Evolutionary conservation across 2,797 vertebrate genomes (phyloP), one percentile per base, ranked within the genome.

Genomic region (Pangasius larnaudii): DNA sequence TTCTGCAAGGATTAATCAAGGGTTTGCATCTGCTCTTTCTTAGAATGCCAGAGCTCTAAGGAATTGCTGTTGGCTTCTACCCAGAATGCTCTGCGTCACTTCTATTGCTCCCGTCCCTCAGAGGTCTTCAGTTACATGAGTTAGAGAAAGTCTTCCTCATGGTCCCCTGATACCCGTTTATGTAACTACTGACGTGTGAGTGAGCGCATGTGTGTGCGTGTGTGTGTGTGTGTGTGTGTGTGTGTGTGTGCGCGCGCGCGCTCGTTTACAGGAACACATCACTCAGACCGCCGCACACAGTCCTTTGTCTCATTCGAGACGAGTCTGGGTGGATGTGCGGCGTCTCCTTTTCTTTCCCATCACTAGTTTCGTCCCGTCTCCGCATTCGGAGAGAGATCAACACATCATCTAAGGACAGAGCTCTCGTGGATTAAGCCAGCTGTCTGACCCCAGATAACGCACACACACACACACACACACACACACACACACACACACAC

Each of bases 31-130:
- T 69, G 39, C 27, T 46, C 65, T 84, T 89, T 86, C 75, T 1
- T 89, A 58, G 6, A 63, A n/a, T 84, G 67, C 63, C 74, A 74
- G 79, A 85, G 36, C 69, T 82, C 1, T 22, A 63, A 87, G 77
- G 88, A 88, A 75, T 33, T 7, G 19, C 39, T 9, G 51, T 67
- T 90, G 89, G 91, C 86, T 63, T 18, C 65, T 86, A 87, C 85
- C 88, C 89, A 90, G 87, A 79, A 75, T 87, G 63, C 71, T 88
- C 59, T 89, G 86, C 90, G 88, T 91, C 89, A 90, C 72, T n/a
- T 46, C 18, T 86, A 16, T 87, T 49, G 85, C 86, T 84, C 75
- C 80, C 69, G 84, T 84, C 78, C 77, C 75, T 33, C 58, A 63
- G 51, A 85, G 80, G 13, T 78, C 85, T 90, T 82, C 7, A 19